These are phyloP conservation scores for Pantherophis vulpinus DNA, from an alignment of 2,797 vertebrate genomes.

Conservation along the genomic window DNA sequence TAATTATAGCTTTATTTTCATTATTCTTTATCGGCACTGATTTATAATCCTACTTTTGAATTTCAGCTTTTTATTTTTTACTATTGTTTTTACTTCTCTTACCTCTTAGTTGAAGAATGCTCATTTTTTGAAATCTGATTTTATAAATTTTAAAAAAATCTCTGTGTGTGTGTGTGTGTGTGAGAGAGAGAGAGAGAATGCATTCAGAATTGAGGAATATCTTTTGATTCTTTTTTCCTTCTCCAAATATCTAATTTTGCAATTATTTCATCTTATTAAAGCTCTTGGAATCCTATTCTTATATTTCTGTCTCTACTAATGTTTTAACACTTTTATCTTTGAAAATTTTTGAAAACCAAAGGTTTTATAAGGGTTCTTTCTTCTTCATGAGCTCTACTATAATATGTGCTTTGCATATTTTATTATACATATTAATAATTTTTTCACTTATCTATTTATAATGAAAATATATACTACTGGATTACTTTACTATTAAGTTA, in stretches of 20 bases:
- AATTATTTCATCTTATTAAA: neutral
- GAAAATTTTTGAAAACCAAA: neutral
- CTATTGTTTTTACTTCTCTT: neutral
- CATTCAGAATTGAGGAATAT: neutral
- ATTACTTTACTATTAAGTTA: neutral
- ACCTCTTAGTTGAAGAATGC: neutral
- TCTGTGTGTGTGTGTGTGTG: neutral
- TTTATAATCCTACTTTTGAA: neutral
- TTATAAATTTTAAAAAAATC: neutral
- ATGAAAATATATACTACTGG: neutral
- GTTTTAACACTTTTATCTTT: neutral
- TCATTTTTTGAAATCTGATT: neutral
- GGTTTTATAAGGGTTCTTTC: neutral
- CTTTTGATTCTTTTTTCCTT: neutral
- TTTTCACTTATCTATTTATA: neutral
- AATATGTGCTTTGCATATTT: neutral
- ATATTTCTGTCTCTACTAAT: neutral
- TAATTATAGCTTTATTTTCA: neutral
- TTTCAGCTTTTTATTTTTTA: neutral
- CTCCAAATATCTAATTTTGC: neutral
- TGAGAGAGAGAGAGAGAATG: neutral
- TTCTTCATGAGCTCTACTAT: neutral
- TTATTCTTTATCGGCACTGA: neutral
- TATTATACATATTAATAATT: neutral
- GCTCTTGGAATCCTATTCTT: neutral